Evolutionary conservation across 1,140 invertebrate species (phyloP), one percentile per base, ranked within the genome.

Genomic region (Colletes latitarsis): DNA sequence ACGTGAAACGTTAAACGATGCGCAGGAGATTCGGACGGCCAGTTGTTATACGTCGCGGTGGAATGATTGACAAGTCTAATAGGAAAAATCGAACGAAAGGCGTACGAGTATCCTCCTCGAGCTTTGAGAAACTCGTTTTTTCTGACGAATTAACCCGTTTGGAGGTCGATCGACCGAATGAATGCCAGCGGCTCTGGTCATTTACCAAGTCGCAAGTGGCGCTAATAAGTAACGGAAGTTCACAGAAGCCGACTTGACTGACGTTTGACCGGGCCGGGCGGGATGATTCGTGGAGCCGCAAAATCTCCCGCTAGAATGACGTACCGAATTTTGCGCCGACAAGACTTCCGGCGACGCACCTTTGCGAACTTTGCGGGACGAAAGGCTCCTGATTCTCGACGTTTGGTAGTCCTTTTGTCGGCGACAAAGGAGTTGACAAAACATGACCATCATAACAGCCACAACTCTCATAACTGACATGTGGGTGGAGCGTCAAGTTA

Each of bases 391-490:
- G 81, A 76, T 81, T 62, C 70, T 30, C 70, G 68, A 30, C 30
- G 30, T 30, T 63, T 64, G 69, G 73, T 78, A 81, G 84, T 57
- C 80, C 83, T 86, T 88, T 84, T 88, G 85, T 86, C 81, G 75
- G 30, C 52, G 57, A 92, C 88, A 92, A 92, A 90, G 89, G 88
- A 92, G 92, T 93, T 93, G 91, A 92, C 92, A 92, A 92, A 92
- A 93, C 89, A 92, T 91, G 91, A 91, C 91, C 91, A 92, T 92
- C 91, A 91, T 86, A 71, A 89, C 84, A 78, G 68, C 82, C 82
- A 84, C 86, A 88, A 90, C 73, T 85, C 83, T 88, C 86, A 87
- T 89, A 87, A 88, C 83, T 75, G 81, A 86, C 76, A n/a, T n/a
- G 89, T 82, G 85, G 90, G 89, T 87, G 89, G 87, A 88, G 81